phyloP scores from a whole-genome alignment of 2,113 vertebrate genomes.

The Panurus biarmicus region DNA sequence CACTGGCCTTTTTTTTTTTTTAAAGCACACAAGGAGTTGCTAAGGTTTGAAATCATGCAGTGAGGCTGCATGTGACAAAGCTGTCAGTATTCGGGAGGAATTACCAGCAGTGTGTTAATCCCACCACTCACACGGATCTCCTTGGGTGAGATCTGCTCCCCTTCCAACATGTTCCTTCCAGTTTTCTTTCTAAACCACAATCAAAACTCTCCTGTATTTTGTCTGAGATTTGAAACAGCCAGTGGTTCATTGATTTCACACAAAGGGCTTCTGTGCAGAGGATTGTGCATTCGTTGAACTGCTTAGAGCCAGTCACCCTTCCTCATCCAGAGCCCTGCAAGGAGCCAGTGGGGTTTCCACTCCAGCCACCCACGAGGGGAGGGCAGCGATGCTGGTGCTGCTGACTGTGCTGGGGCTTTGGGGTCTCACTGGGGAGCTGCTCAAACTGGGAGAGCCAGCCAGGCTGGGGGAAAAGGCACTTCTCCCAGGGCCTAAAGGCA shows the following conservation, averaged over 20 bases:
- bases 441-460: neutral
- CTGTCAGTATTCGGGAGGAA: neutral
- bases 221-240: conserved; percentile 42
- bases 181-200: conserved; percentile 64
- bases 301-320: neutral
- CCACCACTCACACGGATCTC: neutral
- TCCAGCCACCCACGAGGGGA: neutral
- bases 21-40: neutral
- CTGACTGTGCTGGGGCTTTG: neutral
- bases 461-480: neutral
- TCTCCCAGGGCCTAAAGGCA: no score
- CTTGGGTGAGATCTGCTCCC: conserved; percentile 15
- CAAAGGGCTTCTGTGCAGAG: conserved; percentile 42
- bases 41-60: neutral
- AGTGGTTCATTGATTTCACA: conserved; percentile 23
- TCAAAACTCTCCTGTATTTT: conserved; percentile 53
- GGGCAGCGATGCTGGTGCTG: rapidly evolving
- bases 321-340: neutral
- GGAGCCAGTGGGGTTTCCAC: neutral
- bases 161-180: neutral
- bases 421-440: neutral
- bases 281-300: neutral
- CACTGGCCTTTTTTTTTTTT: neutral
- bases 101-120: neutral
- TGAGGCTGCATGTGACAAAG: neutral